phyloP scores from a whole-genome alignment of 2,113 vertebrate species.

The Anguilla japonica region DNA sequence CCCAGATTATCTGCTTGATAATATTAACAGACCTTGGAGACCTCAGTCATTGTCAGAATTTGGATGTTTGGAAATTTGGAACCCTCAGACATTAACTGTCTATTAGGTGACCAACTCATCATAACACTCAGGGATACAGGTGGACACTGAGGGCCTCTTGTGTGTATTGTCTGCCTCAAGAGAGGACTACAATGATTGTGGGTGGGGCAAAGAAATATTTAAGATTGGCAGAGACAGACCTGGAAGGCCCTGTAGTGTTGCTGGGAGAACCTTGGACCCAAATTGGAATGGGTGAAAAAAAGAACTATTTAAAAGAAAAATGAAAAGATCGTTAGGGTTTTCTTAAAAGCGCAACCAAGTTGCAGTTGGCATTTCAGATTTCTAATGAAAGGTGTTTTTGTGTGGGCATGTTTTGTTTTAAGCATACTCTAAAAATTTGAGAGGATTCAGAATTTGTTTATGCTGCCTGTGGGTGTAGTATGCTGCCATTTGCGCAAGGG shows the following conservation, averaged over 20 bases:
- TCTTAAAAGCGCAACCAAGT: not conserved
- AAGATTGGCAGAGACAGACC: not conserved
- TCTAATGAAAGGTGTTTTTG: not conserved
- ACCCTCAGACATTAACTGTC: not conserved
- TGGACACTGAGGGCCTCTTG: not conserved
- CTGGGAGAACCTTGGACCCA: not conserved
- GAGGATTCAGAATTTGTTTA: not conserved
- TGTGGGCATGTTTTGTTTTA: not conserved
- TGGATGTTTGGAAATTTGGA: not conserved
- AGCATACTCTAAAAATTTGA: not conserved
- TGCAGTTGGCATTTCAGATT: not conserved
- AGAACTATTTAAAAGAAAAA: not conserved
- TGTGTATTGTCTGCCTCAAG: not conserved
- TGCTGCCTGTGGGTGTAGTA: not conserved
- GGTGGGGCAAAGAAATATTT: not conserved
- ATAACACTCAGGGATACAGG: not conserved
- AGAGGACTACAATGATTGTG: not conserved
- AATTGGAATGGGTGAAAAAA: not conserved
- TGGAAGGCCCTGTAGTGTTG: not conserved
- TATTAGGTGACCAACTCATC: not conserved
- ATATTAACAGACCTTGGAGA: not conserved
- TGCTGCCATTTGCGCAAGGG: constrained; percentile 9
- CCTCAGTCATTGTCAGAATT: not conserved
- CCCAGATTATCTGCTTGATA: not conserved
- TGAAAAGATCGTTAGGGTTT: not conserved